These are phyloP conservation scores for Dendrolimus punctatus DNA, from an alignment of 1,140 invertebrate species.

Conservation along the genomic window DNA sequence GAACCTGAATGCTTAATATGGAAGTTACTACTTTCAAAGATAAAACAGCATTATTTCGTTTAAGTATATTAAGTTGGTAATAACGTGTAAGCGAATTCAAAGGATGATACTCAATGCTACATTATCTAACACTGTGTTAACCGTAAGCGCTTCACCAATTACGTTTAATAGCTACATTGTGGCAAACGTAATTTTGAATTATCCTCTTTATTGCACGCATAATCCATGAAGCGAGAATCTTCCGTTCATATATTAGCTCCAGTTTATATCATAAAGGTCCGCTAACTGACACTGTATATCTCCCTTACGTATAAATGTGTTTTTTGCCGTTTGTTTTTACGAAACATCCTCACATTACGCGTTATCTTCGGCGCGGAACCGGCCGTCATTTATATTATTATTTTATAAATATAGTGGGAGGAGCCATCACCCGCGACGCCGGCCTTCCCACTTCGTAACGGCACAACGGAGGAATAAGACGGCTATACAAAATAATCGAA, in stretches of 20 bases:
- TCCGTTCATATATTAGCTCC: slow-evolving; percentile 45
- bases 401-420: slow-evolving; percentile 66
- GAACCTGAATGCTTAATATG: too few relatives aligned
- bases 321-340: slow-evolving; percentile 62
- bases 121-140: slow-evolving; percentile 12
- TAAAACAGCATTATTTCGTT: not conserved
- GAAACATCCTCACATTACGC: slow-evolving; percentile 52
- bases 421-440: slow-evolving; percentile 40
- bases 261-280: slow-evolving; percentile 46
- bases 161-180: slow-evolving; percentile 39
- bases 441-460: slow-evolving; percentile 51
- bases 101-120: not conserved
- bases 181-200: slow-evolving; percentile 52
- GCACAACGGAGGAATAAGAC: slow-evolving; percentile 40
- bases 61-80: not conserved
- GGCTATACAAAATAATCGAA: slow-evolving; percentile 35
- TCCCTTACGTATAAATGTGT: slow-evolving; percentile 28
- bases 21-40: not conserved
- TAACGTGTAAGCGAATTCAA: not conserved
- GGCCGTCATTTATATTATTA: slow-evolving; percentile 46
- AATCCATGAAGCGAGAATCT: slow-evolving; percentile 47
- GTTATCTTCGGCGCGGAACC: slow-evolving; percentile 49
- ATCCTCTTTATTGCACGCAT: slow-evolving; percentile 53
- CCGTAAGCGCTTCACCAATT: slow-evolving; percentile 22
- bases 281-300: slow-evolving; percentile 42